Evolutionary conservation across 2,113 vertebrate species (phyloP).

Genomic region (Cnemophilus loriae): DNA sequence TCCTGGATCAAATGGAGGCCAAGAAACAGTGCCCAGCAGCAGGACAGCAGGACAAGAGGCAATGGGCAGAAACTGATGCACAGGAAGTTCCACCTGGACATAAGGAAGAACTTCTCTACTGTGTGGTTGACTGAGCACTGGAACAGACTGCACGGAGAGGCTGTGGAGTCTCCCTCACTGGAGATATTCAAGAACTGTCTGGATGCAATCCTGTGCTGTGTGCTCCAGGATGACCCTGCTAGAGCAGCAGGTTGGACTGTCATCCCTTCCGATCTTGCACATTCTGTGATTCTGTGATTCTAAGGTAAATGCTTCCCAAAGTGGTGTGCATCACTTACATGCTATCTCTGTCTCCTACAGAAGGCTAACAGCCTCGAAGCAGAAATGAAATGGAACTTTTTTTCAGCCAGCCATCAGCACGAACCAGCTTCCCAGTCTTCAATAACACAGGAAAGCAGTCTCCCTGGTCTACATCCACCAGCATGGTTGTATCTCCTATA

Average conservation of each 20-base stretch:
- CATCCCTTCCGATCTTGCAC: background rate
- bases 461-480: background rate
- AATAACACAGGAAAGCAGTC: background rate
- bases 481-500: background rate
- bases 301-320: background rate
- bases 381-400: background rate
- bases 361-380: background rate
- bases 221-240: background rate
- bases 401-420: background rate
- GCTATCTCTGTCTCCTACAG: accelerated
- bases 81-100: background rate
- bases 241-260: background rate
- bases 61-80: background rate
- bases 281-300: background rate
- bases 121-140: background rate
- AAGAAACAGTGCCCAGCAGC: background rate
- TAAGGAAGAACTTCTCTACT: background rate
- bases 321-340: background rate
- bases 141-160: background rate
- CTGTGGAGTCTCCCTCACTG: background rate
- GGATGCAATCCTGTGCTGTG: no score
- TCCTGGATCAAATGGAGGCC: background rate
- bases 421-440: background rate
- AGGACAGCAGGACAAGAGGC: background rate
- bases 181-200: background rate